Evolutionary conservation across 2,888 invertebrate species (phyloP), one percentile per base, ranked within the genome.

Genomic region (Lycaena phlaeas): DNA sequence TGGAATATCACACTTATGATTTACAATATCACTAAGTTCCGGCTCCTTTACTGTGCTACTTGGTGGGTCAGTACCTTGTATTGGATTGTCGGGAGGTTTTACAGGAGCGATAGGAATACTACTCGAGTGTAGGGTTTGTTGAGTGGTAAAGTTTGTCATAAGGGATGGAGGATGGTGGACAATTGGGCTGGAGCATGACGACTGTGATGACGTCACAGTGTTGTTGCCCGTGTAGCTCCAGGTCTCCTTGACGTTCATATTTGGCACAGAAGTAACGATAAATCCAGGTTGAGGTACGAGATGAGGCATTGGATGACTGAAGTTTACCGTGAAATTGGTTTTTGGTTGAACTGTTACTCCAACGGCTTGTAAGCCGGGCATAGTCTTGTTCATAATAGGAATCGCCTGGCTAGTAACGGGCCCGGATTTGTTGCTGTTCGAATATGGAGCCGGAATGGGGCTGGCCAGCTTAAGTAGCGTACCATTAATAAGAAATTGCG

Each of bases 261-360:
- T 85, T 65, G 87, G 86, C 71, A 87, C 74, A 44, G 87, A 84
- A 45, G 86, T 87, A 40, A 85, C 78, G 45, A 85, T 79, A 54
- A 68, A 85, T 38, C 85, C 85, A 14, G 85, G 73, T 49, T 82
- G 85, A 6, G 82, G 84, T 54, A 85, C 64, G 26, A 85, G 34
- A 9, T 34, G 34, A 7, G 34, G 59, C 40, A 85, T 62, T 5
- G 86, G 75, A 54, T 85, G 74, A 50, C 87, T 82, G 26, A 79
- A 74, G 48, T 87, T 87, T 43, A 87, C 76, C 36, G 86, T 75
- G 45, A 74, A 84, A 52, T 81, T 86, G 45, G 74, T 68, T 61
- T 88, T 85, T n/a, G 87, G 76, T 42, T 76, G 81, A 46, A 79
- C 73, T 48, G 85, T 72, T 64, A 86, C 67, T 7, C 86, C 75